These are phyloP conservation scores for Hepsetus odoe DNA, from an alignment of 2,113 vertebrate genomes.

Conservation along the genomic window DNA sequence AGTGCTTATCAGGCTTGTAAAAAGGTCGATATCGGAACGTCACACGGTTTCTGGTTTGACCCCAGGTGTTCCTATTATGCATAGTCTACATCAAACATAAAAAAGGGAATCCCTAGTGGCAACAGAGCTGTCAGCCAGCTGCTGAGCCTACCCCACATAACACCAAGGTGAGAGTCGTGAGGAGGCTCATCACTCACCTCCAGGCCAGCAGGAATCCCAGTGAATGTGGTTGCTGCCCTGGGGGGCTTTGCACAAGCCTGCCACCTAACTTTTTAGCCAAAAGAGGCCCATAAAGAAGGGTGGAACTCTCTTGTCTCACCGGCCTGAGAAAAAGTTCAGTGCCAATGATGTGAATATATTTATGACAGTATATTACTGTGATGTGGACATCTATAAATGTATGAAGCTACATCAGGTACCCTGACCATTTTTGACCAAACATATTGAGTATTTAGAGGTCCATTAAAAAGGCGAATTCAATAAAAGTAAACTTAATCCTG, in stretches of 20 bases:
- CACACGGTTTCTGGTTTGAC: neutral
- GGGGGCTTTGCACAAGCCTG: constrained; percentile 62
- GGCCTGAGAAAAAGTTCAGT: neutral
- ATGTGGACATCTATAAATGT: neutral
- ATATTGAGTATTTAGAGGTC: neutral
- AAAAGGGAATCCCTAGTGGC: constrained; percentile 3
- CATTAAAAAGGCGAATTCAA: neutral
- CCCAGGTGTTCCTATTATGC: neutral
- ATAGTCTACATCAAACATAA: constrained; percentile 12
- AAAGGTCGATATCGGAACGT: neutral
- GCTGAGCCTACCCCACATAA: constrained; percentile 62
- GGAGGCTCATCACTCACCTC: constrained; percentile 67
- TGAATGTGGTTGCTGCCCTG: constrained; percentile 67
- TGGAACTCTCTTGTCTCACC: constrained; percentile 21
- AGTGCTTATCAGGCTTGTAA: neutral
- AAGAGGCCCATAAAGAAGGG: constrained; percentile 34
- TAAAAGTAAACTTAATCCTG: neutral
- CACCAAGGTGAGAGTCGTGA: constrained; percentile 74
- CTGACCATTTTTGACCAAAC: neutral
- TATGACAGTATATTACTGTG: constrained; percentile 6
- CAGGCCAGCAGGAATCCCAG: constrained; percentile 65
- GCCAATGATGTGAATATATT: constrained; percentile 9
- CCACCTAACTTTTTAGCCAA: constrained; percentile 20
- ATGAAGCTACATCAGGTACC: neutral
- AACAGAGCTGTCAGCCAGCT: constrained; percentile 29